A percentile compares a stretch with the other conserved stretches of the same genome.
Evolutionary conservation across 1,140 invertebrate genomes (phyloP).

Genomic region (Bathynomus jamesi): DNA sequence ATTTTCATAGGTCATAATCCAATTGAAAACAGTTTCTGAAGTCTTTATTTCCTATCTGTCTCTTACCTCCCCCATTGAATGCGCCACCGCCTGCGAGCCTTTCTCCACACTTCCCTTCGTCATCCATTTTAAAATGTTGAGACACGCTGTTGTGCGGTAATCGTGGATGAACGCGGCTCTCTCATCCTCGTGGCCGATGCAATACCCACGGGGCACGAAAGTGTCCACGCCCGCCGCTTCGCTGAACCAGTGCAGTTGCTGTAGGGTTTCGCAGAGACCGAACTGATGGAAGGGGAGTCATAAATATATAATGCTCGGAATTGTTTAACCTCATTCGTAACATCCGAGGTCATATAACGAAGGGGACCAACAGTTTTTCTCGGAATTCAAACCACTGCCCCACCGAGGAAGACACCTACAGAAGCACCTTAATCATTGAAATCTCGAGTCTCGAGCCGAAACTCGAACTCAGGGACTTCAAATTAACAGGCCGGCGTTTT

Average conservation of each 20-base stretch:
- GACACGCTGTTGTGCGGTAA: conserved; percentile 77
- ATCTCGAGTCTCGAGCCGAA: neutral
- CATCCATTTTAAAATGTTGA: conserved; percentile 69
- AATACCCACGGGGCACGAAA: conserved; percentile 78
- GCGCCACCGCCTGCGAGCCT: conserved; percentile 14
- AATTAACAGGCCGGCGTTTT: neutral
- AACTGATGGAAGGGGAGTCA: conserved; percentile 7
- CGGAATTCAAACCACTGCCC: no score
- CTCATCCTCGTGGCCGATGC: conserved; percentile 60
- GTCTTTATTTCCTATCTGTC: no score
- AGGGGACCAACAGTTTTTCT: no score
- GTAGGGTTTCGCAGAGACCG: conserved; percentile 65
- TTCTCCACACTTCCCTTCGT: conserved; percentile 16
- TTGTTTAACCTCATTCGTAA: no score
- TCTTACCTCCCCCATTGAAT: conserved; percentile 26
- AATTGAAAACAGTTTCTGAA: no score
- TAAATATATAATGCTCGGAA: neutral
- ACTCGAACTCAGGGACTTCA: neutral
- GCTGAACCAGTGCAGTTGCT: conserved; percentile 81
- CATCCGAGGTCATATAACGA: no score
- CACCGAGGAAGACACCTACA: no score
- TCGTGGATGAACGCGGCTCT: conserved; percentile 80
- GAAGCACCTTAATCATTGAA: no score
- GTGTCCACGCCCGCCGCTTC: conserved; percentile 69
- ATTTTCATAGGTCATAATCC: no score